phyloP scores from a whole-genome alignment of 2,113 vertebrate genomes.

The Fulica atra region DNA sequence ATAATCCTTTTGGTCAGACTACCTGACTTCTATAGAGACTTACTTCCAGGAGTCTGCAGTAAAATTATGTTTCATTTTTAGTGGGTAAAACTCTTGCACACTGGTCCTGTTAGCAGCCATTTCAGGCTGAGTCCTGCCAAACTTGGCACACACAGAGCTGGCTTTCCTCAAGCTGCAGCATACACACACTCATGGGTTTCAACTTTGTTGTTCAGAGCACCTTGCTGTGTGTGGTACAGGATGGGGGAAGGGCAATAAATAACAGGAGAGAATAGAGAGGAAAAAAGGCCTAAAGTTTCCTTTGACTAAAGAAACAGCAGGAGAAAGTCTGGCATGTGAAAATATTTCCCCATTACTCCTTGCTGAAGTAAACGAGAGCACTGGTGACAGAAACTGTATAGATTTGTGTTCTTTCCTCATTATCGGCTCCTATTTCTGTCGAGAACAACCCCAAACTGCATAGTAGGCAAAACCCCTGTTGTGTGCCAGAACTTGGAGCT shows the following conservation, averaged over 20 bases:
- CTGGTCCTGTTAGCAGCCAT: background rate
- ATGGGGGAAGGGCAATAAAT: background rate
- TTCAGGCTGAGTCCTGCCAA: background rate
- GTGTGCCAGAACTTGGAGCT: constrained; percentile 21
- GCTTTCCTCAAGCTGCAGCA: background rate
- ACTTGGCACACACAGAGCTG: background rate
- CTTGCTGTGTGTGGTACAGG: background rate
- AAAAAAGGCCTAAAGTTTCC: background rate
- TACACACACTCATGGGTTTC: background rate
- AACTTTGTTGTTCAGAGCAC: background rate
- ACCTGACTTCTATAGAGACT: background rate
- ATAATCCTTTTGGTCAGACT: background rate
- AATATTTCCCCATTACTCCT: constrained; percentile 14
- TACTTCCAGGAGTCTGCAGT: background rate
- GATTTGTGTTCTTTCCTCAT: constrained; percentile 45
- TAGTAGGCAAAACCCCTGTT: constrained; percentile 53
- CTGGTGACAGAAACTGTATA: background rate
- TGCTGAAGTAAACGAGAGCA: constrained; percentile 17
- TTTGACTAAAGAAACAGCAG: background rate
- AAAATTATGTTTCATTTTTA: background rate
- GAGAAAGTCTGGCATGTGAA: background rate
- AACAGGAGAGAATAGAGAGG: background rate
- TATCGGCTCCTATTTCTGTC: constrained; percentile 11
- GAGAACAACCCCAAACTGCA: constrained; percentile 32
- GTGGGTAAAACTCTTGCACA: background rate